Evolutionary conservation across 2,113 vertebrate genomes (phyloP).

Genomic region (Atherinomorus stipes): DNA sequence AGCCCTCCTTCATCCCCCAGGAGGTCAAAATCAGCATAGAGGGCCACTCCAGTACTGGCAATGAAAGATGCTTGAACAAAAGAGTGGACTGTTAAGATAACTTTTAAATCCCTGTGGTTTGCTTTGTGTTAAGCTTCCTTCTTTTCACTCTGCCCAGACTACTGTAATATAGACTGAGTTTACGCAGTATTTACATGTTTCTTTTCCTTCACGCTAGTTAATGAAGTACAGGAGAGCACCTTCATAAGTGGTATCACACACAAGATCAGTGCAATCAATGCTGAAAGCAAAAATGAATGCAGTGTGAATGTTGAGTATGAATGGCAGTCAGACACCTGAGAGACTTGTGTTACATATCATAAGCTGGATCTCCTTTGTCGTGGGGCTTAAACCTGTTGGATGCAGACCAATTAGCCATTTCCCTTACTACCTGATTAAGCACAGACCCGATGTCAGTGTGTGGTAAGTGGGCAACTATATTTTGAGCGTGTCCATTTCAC

Average conservation of each 20-base stretch:
- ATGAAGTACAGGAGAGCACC: slow-evolving; percentile 78
- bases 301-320: slow-evolving; percentile 66
- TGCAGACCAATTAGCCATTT: slow-evolving; percentile 40
- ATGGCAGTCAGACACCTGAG: slow-evolving; percentile 41
- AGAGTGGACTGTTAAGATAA: slow-evolving; percentile 65
- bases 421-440: slow-evolving; percentile 39
- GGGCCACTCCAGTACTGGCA: slow-evolving; percentile 95
- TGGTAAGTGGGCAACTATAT: slow-evolving; percentile 20
- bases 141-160: slow-evolving; percentile 85
- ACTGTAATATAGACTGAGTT: slow-evolving; percentile 95
- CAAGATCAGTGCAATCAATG: slow-evolving; percentile 80
- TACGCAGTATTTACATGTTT: slow-evolving; percentile 92
- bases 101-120: slow-evolving; percentile 56
- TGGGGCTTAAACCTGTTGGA: slow-evolving; percentile 36
- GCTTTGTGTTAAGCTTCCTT: slow-evolving; percentile 69
- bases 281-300: slow-evolving; percentile 74
- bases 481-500: slow-evolving; percentile 7
- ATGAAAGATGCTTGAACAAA: slow-evolving; percentile 81
- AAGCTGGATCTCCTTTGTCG: slow-evolving; percentile 37
- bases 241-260: slow-evolving; percentile 86
- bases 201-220: slow-evolving; percentile 86
- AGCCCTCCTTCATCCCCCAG: slow-evolving; percentile 97
- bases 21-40: slow-evolving; percentile 99
- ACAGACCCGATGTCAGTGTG: slow-evolving; percentile 54
- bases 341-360: slow-evolving; percentile 37